Conservation (phyloP, 1,140 invertebrate species). For the Copidosoma floridanum region DNA sequence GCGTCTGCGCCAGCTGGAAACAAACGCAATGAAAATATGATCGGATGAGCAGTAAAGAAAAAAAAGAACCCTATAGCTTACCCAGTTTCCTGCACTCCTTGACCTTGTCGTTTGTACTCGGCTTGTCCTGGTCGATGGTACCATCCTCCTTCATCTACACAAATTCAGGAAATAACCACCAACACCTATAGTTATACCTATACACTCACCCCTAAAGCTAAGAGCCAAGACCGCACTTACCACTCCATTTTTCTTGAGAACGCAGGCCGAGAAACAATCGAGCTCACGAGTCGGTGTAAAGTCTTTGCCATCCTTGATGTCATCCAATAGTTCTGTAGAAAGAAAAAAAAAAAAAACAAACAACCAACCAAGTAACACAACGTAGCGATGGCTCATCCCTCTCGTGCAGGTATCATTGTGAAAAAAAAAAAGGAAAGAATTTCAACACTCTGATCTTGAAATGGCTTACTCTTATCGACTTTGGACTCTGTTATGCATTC, state of each 20-base stretch:
- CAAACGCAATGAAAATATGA: too few relatives aligned
- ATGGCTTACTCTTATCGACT: conserved; percentile 6
- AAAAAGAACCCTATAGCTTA: not conserved
- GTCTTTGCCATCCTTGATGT: not conserved
- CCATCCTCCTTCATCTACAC: conserved; percentile 1
- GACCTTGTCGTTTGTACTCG: not conserved
- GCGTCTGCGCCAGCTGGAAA: not conserved
- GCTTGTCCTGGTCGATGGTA: not conserved
- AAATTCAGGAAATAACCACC: too few relatives aligned
- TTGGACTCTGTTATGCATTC: not conserved
- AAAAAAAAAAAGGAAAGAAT: not conserved
- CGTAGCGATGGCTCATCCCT: too few relatives aligned
- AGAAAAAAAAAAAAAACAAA: not conserved
- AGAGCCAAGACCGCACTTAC: too few relatives aligned
- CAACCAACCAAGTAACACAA: too few relatives aligned
- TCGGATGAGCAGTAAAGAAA: too few relatives aligned
- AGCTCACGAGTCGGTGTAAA: not conserved
- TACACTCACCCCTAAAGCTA: not conserved
- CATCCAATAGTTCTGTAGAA: not conserved
- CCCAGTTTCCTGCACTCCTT: conserved; percentile 3
- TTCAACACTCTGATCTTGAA: too few relatives aligned
- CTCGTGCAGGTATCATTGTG: too few relatives aligned
- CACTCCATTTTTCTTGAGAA: conserved; percentile 2
- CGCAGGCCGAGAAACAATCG: conserved; percentile 3
- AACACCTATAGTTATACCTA: too few relatives aligned